Percentiles rank a stretch among this genome's conserved stretches.
Conservation (phyloP, 1,140 invertebrate genomes). For the Parasteatoda tepidariorum region DNA sequence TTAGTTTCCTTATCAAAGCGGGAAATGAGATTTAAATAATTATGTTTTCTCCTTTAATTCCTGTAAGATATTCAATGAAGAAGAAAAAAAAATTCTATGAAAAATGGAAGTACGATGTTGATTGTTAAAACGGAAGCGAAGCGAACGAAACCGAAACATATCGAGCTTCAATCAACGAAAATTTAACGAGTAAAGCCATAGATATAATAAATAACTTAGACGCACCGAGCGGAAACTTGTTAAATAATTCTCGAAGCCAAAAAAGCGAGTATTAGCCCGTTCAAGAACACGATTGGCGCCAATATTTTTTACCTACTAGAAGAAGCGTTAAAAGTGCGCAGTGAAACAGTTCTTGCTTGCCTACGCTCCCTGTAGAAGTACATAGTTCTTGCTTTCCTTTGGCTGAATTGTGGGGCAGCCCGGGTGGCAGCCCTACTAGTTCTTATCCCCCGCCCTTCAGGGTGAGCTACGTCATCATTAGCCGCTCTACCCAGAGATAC, state of each 20-base stretch:
- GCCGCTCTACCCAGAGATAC: constrained; percentile 62
- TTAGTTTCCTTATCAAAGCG: no score
- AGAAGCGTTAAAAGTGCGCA: constrained; percentile 32
- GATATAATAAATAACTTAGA: constrained; percentile 5
- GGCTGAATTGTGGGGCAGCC: constrained; percentile 20
- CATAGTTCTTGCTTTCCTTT: constrained; percentile 43
- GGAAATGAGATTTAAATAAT: no score
- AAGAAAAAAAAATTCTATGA: no score
- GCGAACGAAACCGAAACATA: no score
- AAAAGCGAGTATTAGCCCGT: constrained; percentile 9
- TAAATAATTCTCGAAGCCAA: constrained; percentile 1
- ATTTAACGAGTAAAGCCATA: no score
- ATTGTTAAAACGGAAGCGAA: no score
- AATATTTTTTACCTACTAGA: constrained; percentile 31
- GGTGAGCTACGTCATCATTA: constrained; percentile 62
- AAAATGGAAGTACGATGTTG: no score
- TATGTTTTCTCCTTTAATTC: no score
- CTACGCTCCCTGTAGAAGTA: constrained; percentile 41
- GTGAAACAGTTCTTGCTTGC: constrained; percentile 38
- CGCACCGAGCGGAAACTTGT: background rate
- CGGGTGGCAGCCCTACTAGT: constrained; percentile 54
- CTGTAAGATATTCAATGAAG: no score
- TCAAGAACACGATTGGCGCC: constrained; percentile 15
- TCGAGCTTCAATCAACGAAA: no score
- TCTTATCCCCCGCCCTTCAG: constrained; percentile 58